Evolutionary conservation across 2,113 vertebrate genomes (phyloP).

Genomic region (Saguinus imperator): DNA sequence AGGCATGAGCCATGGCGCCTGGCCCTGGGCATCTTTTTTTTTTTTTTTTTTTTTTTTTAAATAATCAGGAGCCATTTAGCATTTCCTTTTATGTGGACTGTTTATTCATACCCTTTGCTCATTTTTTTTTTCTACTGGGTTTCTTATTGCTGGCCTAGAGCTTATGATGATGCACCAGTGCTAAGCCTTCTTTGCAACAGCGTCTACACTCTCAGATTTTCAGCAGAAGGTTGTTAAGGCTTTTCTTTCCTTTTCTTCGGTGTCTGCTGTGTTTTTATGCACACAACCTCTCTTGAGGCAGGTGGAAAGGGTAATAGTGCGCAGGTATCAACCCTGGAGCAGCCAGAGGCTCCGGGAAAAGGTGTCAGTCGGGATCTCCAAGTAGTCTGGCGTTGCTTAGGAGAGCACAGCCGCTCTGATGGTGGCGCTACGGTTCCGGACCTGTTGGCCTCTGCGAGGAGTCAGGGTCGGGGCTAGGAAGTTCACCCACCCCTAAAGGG

Average conservation of each 20-base stretch:
- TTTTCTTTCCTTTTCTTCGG: not conserved
- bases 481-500: not conserved
- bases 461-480: accelerated
- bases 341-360: not conserved
- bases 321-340: not conserved
- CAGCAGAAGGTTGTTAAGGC: not conserved
- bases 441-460: not conserved
- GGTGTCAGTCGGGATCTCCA: not conserved
- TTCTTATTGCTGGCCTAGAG: not conserved
- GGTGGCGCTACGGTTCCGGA: not conserved
- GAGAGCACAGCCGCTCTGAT: not conserved
- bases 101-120: not conserved
- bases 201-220: not conserved
- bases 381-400: not conserved
- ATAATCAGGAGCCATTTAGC: not conserved
- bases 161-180: not conserved
- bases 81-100: not conserved
- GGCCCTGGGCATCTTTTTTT: not conserved
- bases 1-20: no score
- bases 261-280: not conserved
- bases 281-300: not conserved
- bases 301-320: accelerated
- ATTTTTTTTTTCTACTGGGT: not conserved
- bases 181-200: not conserved
- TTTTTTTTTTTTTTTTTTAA: no score